Evolutionary conservation across 2,888 invertebrate species (phyloP), one percentile per base, ranked within the genome.

Genomic region (Zhuqinia jingwanae): DNA sequence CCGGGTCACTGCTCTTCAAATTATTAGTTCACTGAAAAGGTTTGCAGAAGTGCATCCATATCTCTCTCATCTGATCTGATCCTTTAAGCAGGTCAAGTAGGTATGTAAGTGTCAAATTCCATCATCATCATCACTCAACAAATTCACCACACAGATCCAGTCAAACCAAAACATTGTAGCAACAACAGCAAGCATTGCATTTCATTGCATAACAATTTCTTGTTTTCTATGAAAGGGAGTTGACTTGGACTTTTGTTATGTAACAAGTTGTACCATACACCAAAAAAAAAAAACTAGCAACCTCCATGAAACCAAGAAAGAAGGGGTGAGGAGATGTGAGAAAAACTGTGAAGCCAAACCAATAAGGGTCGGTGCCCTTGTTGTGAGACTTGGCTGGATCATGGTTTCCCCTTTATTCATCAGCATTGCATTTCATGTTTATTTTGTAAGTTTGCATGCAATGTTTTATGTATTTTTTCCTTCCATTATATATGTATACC

Each of bases 351-450:
- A 53, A 8, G 22, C 27, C 5, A 27, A 47, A 36, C 50, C 50
- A 63, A 36, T 36, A 36, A 75, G 82, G 82, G 75, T 82, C 82
- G 82, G 50, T 82, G 82, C 60, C 82, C 82, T 75, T 30, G 15
- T 13, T 50, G 50, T n/a, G 50, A 50, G 15, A 50, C 36, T 36
- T 36, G 36, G 36, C 36, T 36, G 36, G 36, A 36, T 36, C 36
- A 36, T 36, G 36, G 36, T 36, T 36, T 36, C 65, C 25, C 25
- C 56, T 56, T 13, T 20, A 5, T 60, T 60, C 17, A 36, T n/a
- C n/a, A n/a, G n/a, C n/a, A n/a, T n/a, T n/a, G n/a, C n/a, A 30
- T 30, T 50, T n/a, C 53, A 2, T 70, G 36, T 36, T 36, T 42
- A 42, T 42, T n/a, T n/a, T 17, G 11, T n/a, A 68, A 1, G 20